Evolutionary conservation across 1,140 invertebrate species (phyloP).

Genomic region (Brevipalpus yothersi): DNA sequence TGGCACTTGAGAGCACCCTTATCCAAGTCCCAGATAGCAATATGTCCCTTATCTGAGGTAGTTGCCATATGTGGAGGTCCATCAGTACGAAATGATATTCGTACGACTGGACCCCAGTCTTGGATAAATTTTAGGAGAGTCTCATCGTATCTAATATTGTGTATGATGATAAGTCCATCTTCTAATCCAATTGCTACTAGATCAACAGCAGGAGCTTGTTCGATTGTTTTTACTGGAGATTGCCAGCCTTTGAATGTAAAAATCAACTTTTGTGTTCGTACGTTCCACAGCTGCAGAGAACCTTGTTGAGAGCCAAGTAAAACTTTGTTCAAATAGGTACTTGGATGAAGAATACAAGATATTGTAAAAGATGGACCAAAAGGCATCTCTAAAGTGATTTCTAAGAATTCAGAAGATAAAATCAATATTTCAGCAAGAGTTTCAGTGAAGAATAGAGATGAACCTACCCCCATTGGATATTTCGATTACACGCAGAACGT

Average conservation of each 20-base stretch:
- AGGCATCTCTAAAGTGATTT: not conserved
- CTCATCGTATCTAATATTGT: conserved; percentile 68
- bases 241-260: conserved; percentile 56
- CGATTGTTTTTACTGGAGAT: conserved; percentile 37
- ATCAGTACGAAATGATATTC: conserved; percentile 66
- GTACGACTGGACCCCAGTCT: conserved; percentile 69
- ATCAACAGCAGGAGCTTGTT: conserved; percentile 54
- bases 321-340: conserved; percentile 81
- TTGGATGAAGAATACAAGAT: conserved; percentile 55
- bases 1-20: conserved; percentile 47
- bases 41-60: conserved; percentile 40
- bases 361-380: conserved; percentile 36
- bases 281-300: conserved; percentile 65
- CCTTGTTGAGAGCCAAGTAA: conserved; percentile 75
- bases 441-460: conserved; percentile 24
- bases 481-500: conserved; percentile 57
- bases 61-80: conserved; percentile 60
- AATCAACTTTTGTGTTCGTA: conserved; percentile 46
- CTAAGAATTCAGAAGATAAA: not conserved
- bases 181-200: conserved; percentile 60
- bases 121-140: conserved; percentile 61
- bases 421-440: not conserved
- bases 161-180: conserved; percentile 54
- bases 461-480: conserved; percentile 39
- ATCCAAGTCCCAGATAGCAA: conserved; percentile 84